Evolutionary conservation across 2,113 vertebrate genomes (phyloP), one percentile per base, ranked within the genome.

Genomic region (Salvelinus sp.): DNA sequence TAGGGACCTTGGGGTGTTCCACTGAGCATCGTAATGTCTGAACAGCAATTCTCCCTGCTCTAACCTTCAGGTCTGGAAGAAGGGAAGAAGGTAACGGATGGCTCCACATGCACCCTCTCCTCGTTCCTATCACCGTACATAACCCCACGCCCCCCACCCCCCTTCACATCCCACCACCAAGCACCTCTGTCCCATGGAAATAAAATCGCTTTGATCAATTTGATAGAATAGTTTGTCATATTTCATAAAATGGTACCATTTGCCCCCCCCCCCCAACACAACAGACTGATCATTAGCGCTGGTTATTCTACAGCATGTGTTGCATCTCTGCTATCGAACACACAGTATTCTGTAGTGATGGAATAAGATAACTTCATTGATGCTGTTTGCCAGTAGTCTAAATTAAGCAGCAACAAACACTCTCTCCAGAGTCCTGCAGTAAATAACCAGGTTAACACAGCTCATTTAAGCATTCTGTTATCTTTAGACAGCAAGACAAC

Each of bases 391-490:
- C 64, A 69, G 70, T 27, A 38, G 38, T 38, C 38, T 38, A 64
- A 72, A 76, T 44, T 44, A 76, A 50, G 47, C 60, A 69, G 71
- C 50, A 67, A 72, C 67, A 70, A 25, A 25, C 16, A 5, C 9
- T 2, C 65, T 7, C 65, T 16, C 28, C 14, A 6, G 65, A 67
- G 28, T 67, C 14, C 65, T 18, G 22, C 27, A 18, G 2, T 5
- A 67, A 2, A 67, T 12, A 33, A 67, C 28, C 13, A 67, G 4
- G 27, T 33, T 67, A 33, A 38, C 44, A 38, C 16, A 66, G 68
- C 47, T 67, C 74, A 72, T 73, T 68, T 57, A 65, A 44, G 44
- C 73, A 69, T 62, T 76, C 62, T 76, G 79, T 80, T 80, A 80
- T 80, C 74, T 76, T 71, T 25, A 76, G 68, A 57, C 25, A 72